phyloP scores from a whole-genome alignment of 2,113 vertebrate genomes.

The Typhlomys cinereus region DNA sequence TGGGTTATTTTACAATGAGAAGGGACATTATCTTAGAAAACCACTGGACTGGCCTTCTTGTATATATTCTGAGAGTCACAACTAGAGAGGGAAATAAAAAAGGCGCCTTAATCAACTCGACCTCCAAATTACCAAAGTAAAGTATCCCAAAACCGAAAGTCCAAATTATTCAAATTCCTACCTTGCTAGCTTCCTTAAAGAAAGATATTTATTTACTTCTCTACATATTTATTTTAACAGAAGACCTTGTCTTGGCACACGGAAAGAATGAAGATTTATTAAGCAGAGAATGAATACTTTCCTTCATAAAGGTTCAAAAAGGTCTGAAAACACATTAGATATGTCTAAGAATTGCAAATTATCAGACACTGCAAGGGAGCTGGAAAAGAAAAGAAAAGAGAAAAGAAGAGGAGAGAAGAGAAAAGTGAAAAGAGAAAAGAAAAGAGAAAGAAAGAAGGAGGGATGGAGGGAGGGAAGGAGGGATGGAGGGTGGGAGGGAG shows the following conservation, averaged over 20 bases:
- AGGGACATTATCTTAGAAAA: not conserved
- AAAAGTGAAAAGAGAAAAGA: too few relatives aligned
- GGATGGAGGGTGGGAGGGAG: too few relatives aligned
- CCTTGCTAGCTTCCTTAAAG: slow-evolving; percentile 36
- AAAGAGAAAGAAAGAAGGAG: too few relatives aligned
- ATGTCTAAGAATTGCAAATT: slow-evolving; percentile 73
- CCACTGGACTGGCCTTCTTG: slow-evolving; percentile 12
- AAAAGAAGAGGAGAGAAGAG: not conserved
- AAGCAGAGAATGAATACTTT: slow-evolving; percentile 60
- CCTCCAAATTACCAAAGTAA: slow-evolving; percentile 35
- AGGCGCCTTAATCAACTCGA: not conserved
- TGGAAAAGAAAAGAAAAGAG: not conserved
- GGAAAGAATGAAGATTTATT: slow-evolving; percentile 54
- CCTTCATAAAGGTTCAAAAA: slow-evolving; percentile 63
- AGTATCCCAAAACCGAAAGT: slow-evolving; percentile 41
- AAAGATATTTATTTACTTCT: not conserved
- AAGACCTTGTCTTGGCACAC: slow-evolving; percentile 55
- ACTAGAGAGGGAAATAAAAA: not conserved
- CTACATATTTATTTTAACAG: not conserved
- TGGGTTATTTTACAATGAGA: slow-evolving; percentile 21
- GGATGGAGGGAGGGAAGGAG: too few relatives aligned
- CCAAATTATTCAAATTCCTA: slow-evolving; percentile 43
- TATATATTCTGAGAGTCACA: not conserved
- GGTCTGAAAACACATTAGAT: slow-evolving; percentile 51
- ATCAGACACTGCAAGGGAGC: slow-evolving; percentile 20